Percentiles rank a stretch among this genome's conserved stretches.
Evolutionary conservation across 2,113 vertebrate species (phyloP).

Genomic region (Epinephelus lanceolatus): DNA sequence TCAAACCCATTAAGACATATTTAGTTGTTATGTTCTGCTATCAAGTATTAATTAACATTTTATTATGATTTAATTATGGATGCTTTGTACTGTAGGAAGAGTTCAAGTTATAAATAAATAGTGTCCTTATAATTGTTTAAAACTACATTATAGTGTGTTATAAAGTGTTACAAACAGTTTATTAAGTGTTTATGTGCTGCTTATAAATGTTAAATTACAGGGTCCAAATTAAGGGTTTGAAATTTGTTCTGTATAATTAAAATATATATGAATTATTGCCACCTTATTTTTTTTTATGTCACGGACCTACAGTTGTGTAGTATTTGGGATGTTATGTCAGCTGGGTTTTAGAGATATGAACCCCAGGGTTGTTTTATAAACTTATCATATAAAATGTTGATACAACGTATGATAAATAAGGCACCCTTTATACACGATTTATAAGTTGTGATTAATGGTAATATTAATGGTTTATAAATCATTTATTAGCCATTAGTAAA

Average conservation of each 20-base stretch:
- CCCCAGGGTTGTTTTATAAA: not conserved
- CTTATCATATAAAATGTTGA: not conserved
- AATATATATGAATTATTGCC: slow-evolving; percentile 61
- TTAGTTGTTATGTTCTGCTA: not conserved
- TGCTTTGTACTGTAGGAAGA: not conserved
- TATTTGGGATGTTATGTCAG: not conserved
- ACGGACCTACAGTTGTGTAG: slow-evolving; percentile 3
- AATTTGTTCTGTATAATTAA: slow-evolving; percentile 43
- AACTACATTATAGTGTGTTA: not conserved
- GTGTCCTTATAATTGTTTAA: not conserved
- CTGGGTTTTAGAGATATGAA: not conserved
- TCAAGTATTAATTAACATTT: not conserved
- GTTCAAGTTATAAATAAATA: not conserved
- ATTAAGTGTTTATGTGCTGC: not conserved
- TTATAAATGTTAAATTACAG: slow-evolving; percentile 12
- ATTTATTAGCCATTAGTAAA: not conserved
- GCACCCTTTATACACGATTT: not conserved
- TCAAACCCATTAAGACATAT: not conserved
- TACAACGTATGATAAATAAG: not conserved
- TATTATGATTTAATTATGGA: not conserved
- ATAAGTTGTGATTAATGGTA: not conserved
- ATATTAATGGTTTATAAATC: not conserved
- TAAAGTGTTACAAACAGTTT: not conserved
- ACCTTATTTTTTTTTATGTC: slow-evolving; percentile 1
- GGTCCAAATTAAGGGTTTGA: not conserved